Base-by-base conservation (phyloP, 2,888 invertebrate genomes). In the Latheticus oryzae region DNA sequence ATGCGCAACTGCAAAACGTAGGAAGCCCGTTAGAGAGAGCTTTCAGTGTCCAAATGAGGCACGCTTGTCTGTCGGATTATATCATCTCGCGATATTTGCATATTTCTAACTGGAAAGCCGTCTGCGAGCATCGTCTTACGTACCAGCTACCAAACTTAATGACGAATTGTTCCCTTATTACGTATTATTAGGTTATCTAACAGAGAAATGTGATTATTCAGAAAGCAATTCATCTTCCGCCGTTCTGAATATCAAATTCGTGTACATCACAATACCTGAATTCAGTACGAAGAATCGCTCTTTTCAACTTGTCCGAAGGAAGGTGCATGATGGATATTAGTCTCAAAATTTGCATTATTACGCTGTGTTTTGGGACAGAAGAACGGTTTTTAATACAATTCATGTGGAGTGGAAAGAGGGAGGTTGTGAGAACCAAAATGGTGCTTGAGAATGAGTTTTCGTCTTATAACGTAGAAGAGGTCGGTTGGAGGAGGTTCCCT, bases 161-260 rank as follows among this genome's bases (percentile, higher is more conserved):
- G 69, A 68, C 65, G 66, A 68, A 70, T 70, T 70, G 70, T 70
- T 70, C 68, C 63, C 66, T 68, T 67, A 70, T 70, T 70, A 70
- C 61, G 64, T 61, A 60, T 69, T 70, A 70, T 70, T 70, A 67
- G 67, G 68, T 70, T 70, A 70, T 65, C 64, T 61, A 52, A 65
- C 59, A 52, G 62, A 55, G 66, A 67, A 70, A 69, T 64, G 61
- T 61, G 64, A 68, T 69, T 69, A 69, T 66, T 56, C 56, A 56
- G 52, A 62, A 63, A 63, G 63, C 66, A 64, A 65, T 67, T 66
- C 65, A 64, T 66, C 65, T 63, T 53, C 48, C 59, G 35, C 57
- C 56, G 61, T 62, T 61, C 56, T 58, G 65, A 61, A 67, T 63
- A 63, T 67, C 65, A 60, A 63, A 65, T 63, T 52, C 63, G 50